A percentile compares a stretch with the other conserved stretches of the same genome.
These are phyloP conservation scores for Scartelaos histophorus DNA, from an alignment of 2,113 vertebrate species.

Conservation along the genomic window DNA sequence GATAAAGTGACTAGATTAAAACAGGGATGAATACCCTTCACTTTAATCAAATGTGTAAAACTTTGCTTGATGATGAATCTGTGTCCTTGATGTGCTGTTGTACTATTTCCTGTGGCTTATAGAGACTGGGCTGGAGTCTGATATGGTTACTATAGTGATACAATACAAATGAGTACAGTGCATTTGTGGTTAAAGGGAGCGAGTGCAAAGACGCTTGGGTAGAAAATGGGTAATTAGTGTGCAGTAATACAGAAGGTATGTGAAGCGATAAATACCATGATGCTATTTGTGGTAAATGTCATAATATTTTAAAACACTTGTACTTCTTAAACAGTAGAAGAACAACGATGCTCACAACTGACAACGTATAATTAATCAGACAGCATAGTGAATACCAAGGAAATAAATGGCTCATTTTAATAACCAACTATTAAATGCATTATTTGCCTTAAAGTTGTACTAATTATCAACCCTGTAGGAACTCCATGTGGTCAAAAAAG, in stretches of 20 bases:
- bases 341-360: background rate
- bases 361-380: background rate
- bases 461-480: background rate
- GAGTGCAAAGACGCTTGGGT: slow-evolving; percentile 12
- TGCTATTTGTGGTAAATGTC: background rate
- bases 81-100: slow-evolving; percentile 19
- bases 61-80: slow-evolving; percentile 10
- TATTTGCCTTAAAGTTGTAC: background rate
- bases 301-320: slow-evolving; percentile 3
- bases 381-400: background rate
- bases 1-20: slow-evolving; percentile 1
- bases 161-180: slow-evolving; percentile 9
- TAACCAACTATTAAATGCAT: background rate
- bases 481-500: background rate
- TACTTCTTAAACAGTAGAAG: background rate
- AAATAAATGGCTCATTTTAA: background rate
- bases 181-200: slow-evolving; percentile 3
- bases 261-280: background rate
- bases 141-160: slow-evolving; percentile 30
- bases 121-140: slow-evolving; percentile 29
- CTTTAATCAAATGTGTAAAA: slow-evolving; percentile 36
- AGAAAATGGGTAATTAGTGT: slow-evolving; percentile 18
- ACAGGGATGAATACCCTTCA: background rate
- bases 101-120: slow-evolving; percentile 28
- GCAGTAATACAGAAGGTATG: background rate